These are phyloP conservation scores for Sitobion miscanthi DNA, from an alignment of 1,140 invertebrate genomes.

Conservation along the genomic window DNA sequence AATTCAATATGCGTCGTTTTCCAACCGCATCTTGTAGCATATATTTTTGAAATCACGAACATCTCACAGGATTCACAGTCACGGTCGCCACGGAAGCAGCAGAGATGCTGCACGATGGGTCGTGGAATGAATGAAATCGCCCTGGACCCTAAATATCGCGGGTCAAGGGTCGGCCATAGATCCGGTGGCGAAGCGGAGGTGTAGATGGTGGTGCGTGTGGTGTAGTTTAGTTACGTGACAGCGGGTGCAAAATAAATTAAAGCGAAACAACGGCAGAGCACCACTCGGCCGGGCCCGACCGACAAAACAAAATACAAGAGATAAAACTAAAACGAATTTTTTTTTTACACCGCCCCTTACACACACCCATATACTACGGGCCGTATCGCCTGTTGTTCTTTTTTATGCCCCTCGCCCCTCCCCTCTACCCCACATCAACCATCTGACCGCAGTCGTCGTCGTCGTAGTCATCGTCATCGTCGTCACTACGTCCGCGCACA, in stretches of 20 bases:
- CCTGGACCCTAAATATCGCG: neutral
- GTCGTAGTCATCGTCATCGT: neutral
- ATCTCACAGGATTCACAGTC: neutral
- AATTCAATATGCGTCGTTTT: too few species aligned
- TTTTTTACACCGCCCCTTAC: neutral
- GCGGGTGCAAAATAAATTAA: conserved; percentile 32
- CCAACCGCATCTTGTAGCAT: too few species aligned
- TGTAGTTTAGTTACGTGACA: neutral
- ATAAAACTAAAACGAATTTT: neutral
- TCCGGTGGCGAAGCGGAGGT: too few species aligned
- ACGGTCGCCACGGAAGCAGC: too few species aligned
- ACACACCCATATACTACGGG: neutral
- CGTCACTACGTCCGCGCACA: neutral
- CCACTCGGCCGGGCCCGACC: neutral
- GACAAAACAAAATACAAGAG: conserved; percentile 6
- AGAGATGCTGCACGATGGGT: neutral
- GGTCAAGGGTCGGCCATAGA: neutral
- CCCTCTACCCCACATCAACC: neutral
- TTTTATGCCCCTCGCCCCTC: neutral
- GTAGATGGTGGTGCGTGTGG: neutral
- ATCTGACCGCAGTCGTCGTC: neutral
- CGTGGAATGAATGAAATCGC: neutral
- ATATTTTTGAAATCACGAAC: too few species aligned
- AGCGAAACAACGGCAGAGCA: neutral
- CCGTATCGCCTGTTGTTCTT: neutral